Conservation (phyloP, 1,140 invertebrate species). For the Bombus huntii region DNA sequence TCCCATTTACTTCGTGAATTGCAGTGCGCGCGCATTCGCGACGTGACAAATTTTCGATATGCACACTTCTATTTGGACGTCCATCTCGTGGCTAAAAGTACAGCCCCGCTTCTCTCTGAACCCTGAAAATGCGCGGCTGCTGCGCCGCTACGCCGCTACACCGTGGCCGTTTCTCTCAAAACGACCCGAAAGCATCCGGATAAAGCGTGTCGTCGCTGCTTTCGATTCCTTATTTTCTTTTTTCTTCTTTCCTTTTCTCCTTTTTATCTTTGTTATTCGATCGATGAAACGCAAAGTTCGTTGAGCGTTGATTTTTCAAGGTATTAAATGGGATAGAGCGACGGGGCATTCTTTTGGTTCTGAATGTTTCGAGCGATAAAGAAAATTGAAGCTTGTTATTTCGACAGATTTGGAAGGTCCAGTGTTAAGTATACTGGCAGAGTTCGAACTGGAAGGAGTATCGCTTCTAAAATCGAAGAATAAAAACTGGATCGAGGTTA, state of each 20-base stretch:
- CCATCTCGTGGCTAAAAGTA: background rate
- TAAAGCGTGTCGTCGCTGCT: background rate
- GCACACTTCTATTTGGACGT: slow-evolving; percentile 22
- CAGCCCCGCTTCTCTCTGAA: background rate
- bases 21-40: background rate
- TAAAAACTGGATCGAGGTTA: background rate
- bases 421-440: background rate
- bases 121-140: background rate
- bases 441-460: background rate
- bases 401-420: background rate
- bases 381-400: background rate
- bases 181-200: background rate
- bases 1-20: slow-evolving; percentile 48
- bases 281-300: no score
- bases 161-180: background rate
- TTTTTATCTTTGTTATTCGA: background rate
- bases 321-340: background rate
- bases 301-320: background rate
- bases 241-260: background rate
- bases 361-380: background rate
- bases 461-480: background rate
- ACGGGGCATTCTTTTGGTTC: background rate
- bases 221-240: background rate
- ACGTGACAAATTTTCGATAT: slow-evolving; percentile 54
- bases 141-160: no score